These are phyloP conservation scores for Lepas anatifera DNA, from an alignment of 2,888 invertebrate species.

Conservation along the genomic window DNA sequence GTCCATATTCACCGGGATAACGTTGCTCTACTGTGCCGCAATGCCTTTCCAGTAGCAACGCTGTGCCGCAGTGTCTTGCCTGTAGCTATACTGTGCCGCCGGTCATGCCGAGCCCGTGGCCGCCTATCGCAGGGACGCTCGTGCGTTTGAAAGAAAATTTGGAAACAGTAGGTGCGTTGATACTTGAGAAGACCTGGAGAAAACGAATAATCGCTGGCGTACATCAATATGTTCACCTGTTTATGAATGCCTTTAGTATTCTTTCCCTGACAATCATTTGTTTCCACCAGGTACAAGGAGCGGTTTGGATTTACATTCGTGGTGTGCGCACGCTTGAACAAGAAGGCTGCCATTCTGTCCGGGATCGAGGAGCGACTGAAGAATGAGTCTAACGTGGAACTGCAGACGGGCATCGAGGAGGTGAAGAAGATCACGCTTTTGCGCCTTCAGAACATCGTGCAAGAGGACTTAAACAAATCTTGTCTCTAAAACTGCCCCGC, in stretches of 20 bases:
- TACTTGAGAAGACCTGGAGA: too few relatives aligned
- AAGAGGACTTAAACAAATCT: neutral
- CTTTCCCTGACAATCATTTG: neutral
- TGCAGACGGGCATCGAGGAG: constrained; percentile 46
- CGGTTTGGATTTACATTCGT: constrained; percentile 57
- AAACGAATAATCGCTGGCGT: too few relatives aligned
- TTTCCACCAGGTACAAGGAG: constrained; percentile 42
- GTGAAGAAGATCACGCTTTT: constrained; percentile 54
- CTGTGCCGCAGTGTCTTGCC: too few relatives aligned
- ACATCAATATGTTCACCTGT: too few relatives aligned
- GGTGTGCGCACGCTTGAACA: constrained; percentile 51
- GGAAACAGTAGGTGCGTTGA: neutral
- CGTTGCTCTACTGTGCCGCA: too few relatives aligned
- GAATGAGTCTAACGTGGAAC: constrained; percentile 39
- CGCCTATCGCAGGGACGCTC: too few relatives aligned
- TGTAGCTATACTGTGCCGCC: too few relatives aligned
- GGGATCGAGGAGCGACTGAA: constrained; percentile 43
- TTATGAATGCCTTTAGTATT: neutral
- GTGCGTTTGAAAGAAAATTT: neutral
- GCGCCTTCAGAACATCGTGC: constrained; percentile 41
- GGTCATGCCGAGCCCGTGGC: too few relatives aligned
- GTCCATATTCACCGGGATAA: too few relatives aligned
- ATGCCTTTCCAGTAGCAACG: too few relatives aligned
- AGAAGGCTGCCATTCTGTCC: constrained; percentile 44
- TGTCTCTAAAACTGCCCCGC: too few relatives aligned